Evolutionary conservation across 53 echinoderm and acorn worm species (phyloP).

Genomic region (Echinometra lucunter): DNA sequence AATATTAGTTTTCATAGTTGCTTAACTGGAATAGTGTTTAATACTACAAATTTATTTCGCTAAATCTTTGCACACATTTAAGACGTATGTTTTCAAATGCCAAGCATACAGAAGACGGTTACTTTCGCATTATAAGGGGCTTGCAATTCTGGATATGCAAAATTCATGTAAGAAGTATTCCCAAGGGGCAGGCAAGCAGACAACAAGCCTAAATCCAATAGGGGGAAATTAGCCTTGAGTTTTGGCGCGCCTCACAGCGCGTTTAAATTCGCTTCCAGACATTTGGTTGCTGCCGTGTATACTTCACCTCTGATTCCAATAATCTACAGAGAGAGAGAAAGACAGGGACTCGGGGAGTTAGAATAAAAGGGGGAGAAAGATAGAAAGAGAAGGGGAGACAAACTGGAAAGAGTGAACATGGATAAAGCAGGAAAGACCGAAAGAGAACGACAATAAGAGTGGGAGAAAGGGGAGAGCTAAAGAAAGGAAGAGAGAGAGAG

Average conservation of each 20-base stretch:
- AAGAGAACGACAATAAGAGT: not conserved
- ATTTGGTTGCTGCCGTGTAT: not conserved
- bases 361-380: not conserved
- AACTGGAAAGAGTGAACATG: not conserved
- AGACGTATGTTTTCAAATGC: not conserved
- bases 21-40: not conserved
- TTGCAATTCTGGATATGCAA: not conserved
- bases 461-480: not conserved
- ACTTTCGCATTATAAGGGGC: not conserved
- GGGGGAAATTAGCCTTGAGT: conserved; percentile 34
- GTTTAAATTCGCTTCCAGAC: conserved; percentile 27
- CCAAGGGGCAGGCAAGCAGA: not conserved
- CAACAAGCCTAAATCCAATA: conserved; percentile 20
- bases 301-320: not conserved
- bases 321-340: not conserved
- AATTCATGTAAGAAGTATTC: not conserved
- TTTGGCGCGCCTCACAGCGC: conserved; percentile 22
- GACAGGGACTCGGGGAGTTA: not conserved
- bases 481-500: not conserved
- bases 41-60: not conserved
- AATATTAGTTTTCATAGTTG: not conserved
- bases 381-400: not conserved
- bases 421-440: too few relatives aligned
- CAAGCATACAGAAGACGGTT: not conserved
- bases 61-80: not conserved